Percentiles rank a stretch among this genome's conserved stretches.
Evolutionary conservation across 2,113 vertebrate genomes (phyloP).

Genomic region (Pluvianellus socialis): DNA sequence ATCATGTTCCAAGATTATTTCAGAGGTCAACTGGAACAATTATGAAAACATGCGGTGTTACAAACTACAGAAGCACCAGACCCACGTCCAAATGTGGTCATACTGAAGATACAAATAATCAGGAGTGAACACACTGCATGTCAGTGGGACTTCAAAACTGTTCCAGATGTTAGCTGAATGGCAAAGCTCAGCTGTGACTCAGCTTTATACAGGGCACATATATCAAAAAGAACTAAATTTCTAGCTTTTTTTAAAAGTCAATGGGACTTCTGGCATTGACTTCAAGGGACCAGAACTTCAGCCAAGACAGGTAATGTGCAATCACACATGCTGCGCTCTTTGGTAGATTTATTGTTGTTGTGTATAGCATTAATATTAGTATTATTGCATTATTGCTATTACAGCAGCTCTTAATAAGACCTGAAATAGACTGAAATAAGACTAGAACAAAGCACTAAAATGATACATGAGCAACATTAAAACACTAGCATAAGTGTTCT

Average conservation of each 20-base stretch:
- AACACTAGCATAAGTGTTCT: neutral
- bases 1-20: neutral
- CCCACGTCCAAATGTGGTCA: neutral
- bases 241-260: neutral
- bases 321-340: neutral
- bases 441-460: neutral
- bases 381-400: neutral
- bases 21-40: neutral
- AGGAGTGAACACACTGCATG: neutral
- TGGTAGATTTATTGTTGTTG: neutral
- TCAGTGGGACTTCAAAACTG: neutral
- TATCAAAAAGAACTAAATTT: neutral
- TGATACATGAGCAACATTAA: neutral
- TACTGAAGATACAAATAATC: neutral
- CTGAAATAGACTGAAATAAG: neutral
- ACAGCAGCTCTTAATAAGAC: neutral
- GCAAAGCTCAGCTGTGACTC: neutral
- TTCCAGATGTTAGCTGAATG: neutral
- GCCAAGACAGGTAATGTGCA: neutral
- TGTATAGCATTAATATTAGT: neutral
- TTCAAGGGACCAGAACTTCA: neutral
- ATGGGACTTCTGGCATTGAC: neutral
- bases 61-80: neutral
- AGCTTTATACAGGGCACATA: neutral
- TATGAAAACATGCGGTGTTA: neutral